Percentiles rank a stretch among this genome's conserved stretches.
Conservation (phyloP, 2,888 invertebrate species). For the Chrysomela aeneicollis region DNA sequence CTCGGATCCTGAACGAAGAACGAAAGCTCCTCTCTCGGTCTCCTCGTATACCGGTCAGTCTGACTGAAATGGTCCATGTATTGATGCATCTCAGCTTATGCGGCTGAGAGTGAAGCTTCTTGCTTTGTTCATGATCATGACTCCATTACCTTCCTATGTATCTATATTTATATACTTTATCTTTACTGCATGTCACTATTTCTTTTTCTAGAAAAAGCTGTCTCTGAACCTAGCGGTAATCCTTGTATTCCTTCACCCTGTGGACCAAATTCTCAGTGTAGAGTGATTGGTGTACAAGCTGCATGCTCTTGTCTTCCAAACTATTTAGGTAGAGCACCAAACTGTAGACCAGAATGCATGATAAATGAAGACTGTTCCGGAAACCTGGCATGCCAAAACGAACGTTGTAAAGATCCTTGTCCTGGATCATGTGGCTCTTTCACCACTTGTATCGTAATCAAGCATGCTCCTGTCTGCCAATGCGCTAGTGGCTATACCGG, state of each 20-base stretch:
- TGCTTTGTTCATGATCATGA: no score
- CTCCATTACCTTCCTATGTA: constrained; percentile 17
- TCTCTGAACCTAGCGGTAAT: constrained; percentile 57
- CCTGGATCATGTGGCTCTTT: constrained; percentile 78
- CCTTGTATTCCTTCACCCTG: constrained; percentile 73
- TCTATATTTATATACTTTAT: constrained; percentile 18
- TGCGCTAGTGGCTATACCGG: constrained; percentile 76
- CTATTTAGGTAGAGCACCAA: constrained; percentile 70
- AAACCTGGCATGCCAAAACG: constrained; percentile 79
- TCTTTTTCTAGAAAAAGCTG: constrained; percentile 56
- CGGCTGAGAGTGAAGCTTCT: no score
- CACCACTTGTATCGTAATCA: constrained; percentile 77
- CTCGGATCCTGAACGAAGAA: no score
- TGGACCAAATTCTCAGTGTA: constrained; percentile 70
- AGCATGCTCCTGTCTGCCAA: constrained; percentile 80
- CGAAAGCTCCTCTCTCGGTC: no score
- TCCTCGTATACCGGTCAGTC: no score
- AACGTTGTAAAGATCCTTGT: constrained; percentile 82
- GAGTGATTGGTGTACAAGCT: constrained; percentile 65
- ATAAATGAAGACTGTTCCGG: constrained; percentile 78
- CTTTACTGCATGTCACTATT: constrained; percentile 16
- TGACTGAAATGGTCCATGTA: no score
- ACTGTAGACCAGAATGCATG: constrained; percentile 73
- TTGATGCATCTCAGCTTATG: no score
- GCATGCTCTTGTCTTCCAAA: constrained; percentile 69